Evolutionary conservation across 2,797 vertebrate genomes (phyloP), one percentile per base, ranked within the genome.

Genomic region (Streptopelia turtur): DNA sequence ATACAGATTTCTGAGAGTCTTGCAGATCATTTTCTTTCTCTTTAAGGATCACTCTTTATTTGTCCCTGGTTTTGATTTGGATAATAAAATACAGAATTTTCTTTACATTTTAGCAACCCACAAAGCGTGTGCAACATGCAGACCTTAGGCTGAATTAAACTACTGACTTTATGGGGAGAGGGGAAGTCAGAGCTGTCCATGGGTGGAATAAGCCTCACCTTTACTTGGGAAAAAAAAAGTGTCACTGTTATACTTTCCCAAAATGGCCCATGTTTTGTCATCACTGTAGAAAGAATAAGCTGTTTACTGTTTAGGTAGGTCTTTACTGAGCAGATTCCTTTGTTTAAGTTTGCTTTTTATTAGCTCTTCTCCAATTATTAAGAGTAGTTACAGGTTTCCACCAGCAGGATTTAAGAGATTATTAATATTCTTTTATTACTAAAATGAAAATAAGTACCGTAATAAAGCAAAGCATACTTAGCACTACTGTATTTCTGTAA

Each of bases 391-490:
- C n/a, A 69, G 13, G 16, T 75, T 87, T 75, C 47, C 31, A 50
- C 0, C 0, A 61, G 41, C 37, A 82, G 69, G 23, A 81, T 56
- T 78, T 85, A 81, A 75, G 33, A 53, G 49, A 75, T 83, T 81
- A 64, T 72, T 93, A 94, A 68, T 87, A 77, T 18, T 90, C 10
- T 88, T 90, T 78, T 59, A 78, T 88, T 90, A 30, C 28, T 75
- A 45, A 93, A 85, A 86, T 60, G 15, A 81, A 95, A 86, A 75
- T 70, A 80, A 83, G 66, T 71, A 59, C 33, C 71, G 5, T n/a
- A 68, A 75, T 78, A 78, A 93, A 83, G 47, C 27, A 50, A 84
- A 77, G 41, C 3, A 0, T 74, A 52, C 56, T 72, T 85, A 74
- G 56, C 16, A 31, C 4, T 70, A 9, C 25, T 41, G 8, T 57